Conservation (phyloP, 2,888 invertebrate genomes). For the Heliconius ethilla region DNA sequence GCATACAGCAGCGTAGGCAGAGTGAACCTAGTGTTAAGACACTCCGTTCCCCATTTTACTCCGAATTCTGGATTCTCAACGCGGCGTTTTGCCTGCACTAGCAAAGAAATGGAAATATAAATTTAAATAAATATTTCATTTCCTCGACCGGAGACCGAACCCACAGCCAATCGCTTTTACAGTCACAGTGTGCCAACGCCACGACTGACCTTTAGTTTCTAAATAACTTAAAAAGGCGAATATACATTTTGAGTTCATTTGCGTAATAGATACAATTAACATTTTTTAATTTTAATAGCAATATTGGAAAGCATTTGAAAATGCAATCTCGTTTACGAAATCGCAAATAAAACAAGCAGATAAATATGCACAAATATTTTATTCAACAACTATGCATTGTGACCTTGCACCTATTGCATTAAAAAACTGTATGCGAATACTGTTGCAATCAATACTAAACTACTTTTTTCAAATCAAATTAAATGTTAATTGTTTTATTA, state of each 20-base stretch:
- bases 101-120: no score
- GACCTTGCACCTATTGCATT: conserved; percentile 57
- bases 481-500: conserved; percentile 33
- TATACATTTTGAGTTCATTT: background rate
- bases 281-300: background rate
- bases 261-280: background rate
- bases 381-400: conserved; percentile 58
- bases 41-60: no score
- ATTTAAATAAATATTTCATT: no score
- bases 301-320: background rate
- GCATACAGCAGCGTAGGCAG: no score
- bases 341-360: conserved; percentile 55
- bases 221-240: background rate
- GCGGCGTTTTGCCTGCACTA: no score
- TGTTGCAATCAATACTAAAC: conserved; percentile 60
- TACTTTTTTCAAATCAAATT: conserved; percentile 32
- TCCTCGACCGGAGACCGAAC: no score
- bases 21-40: no score
- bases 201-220: background rate
- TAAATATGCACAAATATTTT: conserved; percentile 70
- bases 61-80: no score
- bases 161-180: no score
- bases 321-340: background rate
- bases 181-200: no score
- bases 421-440: conserved; percentile 54